Base-by-base conservation (phyloP, 2,113 vertebrate genomes). In the Psophia crepitans region DNA sequence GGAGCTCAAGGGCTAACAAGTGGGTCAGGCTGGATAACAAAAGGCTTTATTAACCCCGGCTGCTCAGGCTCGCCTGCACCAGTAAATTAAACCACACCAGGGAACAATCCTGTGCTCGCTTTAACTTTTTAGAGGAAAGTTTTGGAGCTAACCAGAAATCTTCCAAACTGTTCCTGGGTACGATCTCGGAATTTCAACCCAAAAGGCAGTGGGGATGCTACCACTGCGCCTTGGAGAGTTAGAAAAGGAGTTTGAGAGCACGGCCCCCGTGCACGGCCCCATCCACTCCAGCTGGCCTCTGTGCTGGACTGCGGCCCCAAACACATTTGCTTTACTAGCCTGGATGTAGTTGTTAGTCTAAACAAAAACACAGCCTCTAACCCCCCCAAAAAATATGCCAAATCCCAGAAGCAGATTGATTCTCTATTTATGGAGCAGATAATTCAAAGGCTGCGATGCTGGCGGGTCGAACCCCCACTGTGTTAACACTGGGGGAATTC, bases 251-350 rank as follows among this genome's bases (percentile, higher is more conserved):
- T 12, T 77, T 16, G 37, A 65, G 16, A 86, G 35, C 43, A 46
- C 0, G 18, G 28, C 4, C 32, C 63, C 28, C 2, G 0, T 4
- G 46, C 33, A n/a, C 3, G 4, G 54, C 23, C 81, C 54, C 8
- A 1, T 56, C 33, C 53, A 15, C 0, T 0, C 66, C 90, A 90
- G 88, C 46, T 92, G 75, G 57, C 44, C 37, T 48, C 64, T 8
- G 24, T 0, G 4, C 57, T 0, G 0, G 23, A 66, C 5, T 44
- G n/a, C 0, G 0, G 56, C 57, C 33, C n/a, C 35, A 66, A 68
- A 70, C 37, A 21, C 22, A 23, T 81, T 49, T 41, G 23, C 35
- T 84, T 82, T 56, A 37, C 39, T 46, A 68, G 77, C 10, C 53
- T 64, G 89, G 60, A 64, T 44, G 53, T 7, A 71, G 46, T 43